These are phyloP conservation scores for Lithophane leautieri DNA, from an alignment of 2,888 invertebrate genomes.

Conservation along the genomic window DNA sequence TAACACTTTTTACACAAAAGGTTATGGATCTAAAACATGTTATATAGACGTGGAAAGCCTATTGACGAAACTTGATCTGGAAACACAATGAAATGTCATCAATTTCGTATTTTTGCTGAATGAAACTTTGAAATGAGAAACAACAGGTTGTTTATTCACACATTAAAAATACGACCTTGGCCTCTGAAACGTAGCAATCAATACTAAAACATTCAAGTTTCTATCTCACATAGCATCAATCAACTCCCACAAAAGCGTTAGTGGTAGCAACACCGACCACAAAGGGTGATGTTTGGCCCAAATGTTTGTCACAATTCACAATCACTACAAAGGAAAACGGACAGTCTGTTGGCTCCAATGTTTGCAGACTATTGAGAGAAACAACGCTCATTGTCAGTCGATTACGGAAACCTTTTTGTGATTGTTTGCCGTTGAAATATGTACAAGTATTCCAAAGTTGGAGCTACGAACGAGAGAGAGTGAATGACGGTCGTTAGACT, in stretches of 20 bases:
- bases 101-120: background rate
- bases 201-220: constrained; percentile 12
- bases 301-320: constrained; percentile 33
- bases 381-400: constrained; percentile 20
- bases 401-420: constrained; percentile 29
- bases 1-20: background rate
- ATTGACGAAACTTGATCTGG: no score
- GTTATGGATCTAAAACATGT: background rate
- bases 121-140: background rate
- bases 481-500: background rate
- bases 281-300: constrained; percentile 18
- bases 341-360: constrained; percentile 31
- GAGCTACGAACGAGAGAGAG: background rate
- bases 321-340: constrained; percentile 29
- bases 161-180: constrained; percentile 1
- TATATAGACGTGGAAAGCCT: no score
- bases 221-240: constrained; percentile 16
- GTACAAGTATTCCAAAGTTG: background rate
- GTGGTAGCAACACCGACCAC: background rate
- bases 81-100: background rate
- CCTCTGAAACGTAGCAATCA: constrained; percentile 11
- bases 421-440: constrained; percentile 6
- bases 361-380: constrained; percentile 18
- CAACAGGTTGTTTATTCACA: background rate
- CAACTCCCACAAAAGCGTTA: constrained; percentile 7